phyloP scores from a whole-genome alignment of 2,797 vertebrate species.

The Emys orbicularis region DNA sequence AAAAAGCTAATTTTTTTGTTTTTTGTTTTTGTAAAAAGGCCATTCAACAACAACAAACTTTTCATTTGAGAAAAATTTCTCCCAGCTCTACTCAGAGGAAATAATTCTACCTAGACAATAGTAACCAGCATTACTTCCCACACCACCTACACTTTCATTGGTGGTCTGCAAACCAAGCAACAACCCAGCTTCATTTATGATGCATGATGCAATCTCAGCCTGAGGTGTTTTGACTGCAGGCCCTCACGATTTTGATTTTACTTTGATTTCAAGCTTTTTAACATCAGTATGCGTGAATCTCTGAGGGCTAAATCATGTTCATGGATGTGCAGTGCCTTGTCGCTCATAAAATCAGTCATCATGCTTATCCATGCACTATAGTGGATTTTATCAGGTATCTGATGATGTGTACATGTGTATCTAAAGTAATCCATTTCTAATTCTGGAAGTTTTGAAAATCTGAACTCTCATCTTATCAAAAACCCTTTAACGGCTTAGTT shows the following conservation, averaged over 20 bases:
- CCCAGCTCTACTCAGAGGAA: not conserved
- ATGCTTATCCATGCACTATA: not conserved
- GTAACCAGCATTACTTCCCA: constrained; percentile 4
- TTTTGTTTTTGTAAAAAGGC: not conserved
- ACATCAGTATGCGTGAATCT: constrained; percentile 4
- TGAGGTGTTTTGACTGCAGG: constrained; percentile 10
- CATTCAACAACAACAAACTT: not conserved
- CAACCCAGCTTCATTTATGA: not conserved
- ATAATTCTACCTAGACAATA: constrained; percentile 12
- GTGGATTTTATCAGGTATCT: not conserved
- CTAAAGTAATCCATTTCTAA: constrained; percentile 23
- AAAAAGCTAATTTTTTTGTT: not conserved
- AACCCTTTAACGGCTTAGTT: not conserved
- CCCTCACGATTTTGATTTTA: constrained; percentile 2
- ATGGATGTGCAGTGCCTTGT: constrained; percentile 3
- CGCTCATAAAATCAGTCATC: not conserved
- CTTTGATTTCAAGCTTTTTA: constrained; percentile 35
- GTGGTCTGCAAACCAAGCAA: constrained; percentile 34
- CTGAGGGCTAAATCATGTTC: constrained; percentile 19
- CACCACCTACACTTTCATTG: constrained; percentile 57
- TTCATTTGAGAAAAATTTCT: not conserved
- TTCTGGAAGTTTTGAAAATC: constrained; percentile 5
- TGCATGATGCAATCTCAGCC: constrained; percentile 8
- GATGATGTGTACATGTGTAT: not conserved
- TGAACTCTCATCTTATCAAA: not conserved